phyloP scores from a whole-genome alignment of 37 sponge, comb jelly and placozoan species.

The Geodia barretti region DNA sequence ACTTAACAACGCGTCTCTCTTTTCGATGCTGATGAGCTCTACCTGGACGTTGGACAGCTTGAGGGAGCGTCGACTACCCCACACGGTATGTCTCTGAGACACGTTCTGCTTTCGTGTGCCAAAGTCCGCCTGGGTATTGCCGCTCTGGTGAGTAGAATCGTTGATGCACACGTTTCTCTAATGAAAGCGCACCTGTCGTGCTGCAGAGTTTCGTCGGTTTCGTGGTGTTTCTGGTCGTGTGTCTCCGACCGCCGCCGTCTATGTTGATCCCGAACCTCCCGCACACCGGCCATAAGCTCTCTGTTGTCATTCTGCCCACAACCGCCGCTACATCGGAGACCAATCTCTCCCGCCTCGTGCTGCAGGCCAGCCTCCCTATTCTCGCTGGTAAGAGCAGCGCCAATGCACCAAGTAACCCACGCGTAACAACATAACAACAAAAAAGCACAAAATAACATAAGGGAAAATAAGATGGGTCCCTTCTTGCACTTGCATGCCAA shows the following conservation, averaged over 20 bases:
- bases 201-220: constrained; percentile 10
- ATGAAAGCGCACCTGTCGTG: neutral
- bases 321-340: neutral
- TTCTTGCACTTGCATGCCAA: too few relatives aligned
- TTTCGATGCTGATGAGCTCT: too few relatives aligned
- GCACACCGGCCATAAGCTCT: neutral
- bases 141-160: neutral
- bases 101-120: neutral
- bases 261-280: constrained; percentile 4
- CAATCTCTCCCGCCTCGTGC: neutral
- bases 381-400: neutral
- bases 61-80: too few relatives aligned
- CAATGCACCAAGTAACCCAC: too few relatives aligned
- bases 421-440: too few relatives aligned
- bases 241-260: neutral
- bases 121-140: constrained; percentile 1
- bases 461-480: too few relatives aligned
- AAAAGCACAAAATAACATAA: too few relatives aligned
- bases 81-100: neutral
- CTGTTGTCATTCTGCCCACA: neutral
- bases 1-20: too few relatives aligned
- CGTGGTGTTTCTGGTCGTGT: constrained; percentile 10
- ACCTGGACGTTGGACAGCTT: too few relatives aligned
- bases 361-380: neutral
- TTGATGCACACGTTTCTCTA: neutral